A percentile compares a stretch with the other conserved stretches of the same genome.
These are phyloP conservation scores for Psettodes erumei DNA, from an alignment of 2,113 vertebrate genomes.

Conservation along the genomic window DNA sequence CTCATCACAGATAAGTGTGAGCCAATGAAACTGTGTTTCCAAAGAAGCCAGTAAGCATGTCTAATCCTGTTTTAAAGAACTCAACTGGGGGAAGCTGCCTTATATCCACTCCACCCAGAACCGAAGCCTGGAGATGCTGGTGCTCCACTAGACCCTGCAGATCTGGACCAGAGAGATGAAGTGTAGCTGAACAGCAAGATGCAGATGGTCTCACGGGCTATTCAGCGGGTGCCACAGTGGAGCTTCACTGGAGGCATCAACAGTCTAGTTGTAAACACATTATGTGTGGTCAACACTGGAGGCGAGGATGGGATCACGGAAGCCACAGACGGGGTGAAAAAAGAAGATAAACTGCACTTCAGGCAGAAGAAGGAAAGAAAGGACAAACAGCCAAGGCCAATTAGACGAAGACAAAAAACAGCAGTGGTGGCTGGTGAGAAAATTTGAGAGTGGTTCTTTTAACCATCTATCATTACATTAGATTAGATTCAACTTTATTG, in stretches of 20 bases:
- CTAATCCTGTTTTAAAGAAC: slow-evolving; percentile 83
- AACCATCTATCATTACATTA: not conserved
- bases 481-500: no score
- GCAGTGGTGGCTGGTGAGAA: slow-evolving; percentile 6
- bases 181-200: slow-evolving; percentile 51
- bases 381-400: slow-evolving; percentile 51
- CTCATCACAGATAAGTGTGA: slow-evolving; percentile 81
- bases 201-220: slow-evolving; percentile 61
- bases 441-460: slow-evolving; percentile 23
- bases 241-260: slow-evolving; percentile 77
- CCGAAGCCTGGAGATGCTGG: slow-evolving; percentile 67
- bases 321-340: slow-evolving; percentile 41
- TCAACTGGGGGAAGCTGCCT: slow-evolving; percentile 66
- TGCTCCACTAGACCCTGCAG: slow-evolving; percentile 67
- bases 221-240: slow-evolving; percentile 51
- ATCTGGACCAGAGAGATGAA: slow-evolving; percentile 62
- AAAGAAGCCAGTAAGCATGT: slow-evolving; percentile 76
- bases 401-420: slow-evolving; percentile 40
- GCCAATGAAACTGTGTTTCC: slow-evolving; percentile 73
- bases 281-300: slow-evolving; percentile 74
- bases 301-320: slow-evolving; percentile 61
- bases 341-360: slow-evolving; percentile 47
- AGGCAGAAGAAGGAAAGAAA: slow-evolving; percentile 41
- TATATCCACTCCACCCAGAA: slow-evolving; percentile 72
- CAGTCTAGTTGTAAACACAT: slow-evolving; percentile 77